Conservation (phyloP, 2,113 vertebrate species). For the Apodemus speciosus region DNA sequence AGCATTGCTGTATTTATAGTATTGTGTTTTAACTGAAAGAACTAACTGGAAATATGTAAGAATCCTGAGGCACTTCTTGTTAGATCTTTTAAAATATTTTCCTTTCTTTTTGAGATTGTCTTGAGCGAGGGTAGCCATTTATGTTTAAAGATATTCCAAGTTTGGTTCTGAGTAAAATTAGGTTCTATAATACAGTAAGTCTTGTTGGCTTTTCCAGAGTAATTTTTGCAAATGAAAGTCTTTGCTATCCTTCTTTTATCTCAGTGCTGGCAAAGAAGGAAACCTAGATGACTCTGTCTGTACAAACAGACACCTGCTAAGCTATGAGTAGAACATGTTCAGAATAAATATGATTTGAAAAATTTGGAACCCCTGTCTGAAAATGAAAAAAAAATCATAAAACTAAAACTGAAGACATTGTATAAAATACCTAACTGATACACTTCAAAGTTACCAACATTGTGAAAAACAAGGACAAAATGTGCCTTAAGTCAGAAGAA, state of each 20-base stretch:
- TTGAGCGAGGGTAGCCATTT: constrained; percentile 19
- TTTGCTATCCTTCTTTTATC: background rate
- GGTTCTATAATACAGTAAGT: constrained; percentile 9
- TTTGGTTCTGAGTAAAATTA: constrained; percentile 54
- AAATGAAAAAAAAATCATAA: constrained; percentile 23
- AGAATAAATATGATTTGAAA: constrained; percentile 44
- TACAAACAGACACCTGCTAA: constrained; percentile 26
- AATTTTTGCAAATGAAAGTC: constrained; percentile 54
- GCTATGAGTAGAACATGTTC: constrained; percentile 1
- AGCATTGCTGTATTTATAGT: constrained; percentile 5
- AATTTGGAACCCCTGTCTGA: background rate
- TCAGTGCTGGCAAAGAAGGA: constrained; percentile 8
- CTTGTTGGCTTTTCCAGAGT: constrained; percentile 32
- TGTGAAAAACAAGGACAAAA: background rate
- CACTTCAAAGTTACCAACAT: constrained; percentile 9
- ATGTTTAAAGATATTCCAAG: constrained; percentile 22
- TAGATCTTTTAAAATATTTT: constrained; percentile 47
- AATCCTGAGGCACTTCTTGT: constrained; percentile 11
- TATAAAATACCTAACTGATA: constrained; percentile 14
- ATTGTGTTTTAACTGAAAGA: constrained; percentile 34
- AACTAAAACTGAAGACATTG: constrained; percentile 17
- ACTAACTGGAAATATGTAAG: constrained; percentile 3
- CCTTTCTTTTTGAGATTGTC: background rate
- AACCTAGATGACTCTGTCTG: background rate
- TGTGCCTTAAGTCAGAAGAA: background rate